Evolutionary conservation across 2,797 vertebrate genomes (phyloP), one percentile per base, ranked within the genome.

Genomic region (Euthynnus affinis): DNA sequence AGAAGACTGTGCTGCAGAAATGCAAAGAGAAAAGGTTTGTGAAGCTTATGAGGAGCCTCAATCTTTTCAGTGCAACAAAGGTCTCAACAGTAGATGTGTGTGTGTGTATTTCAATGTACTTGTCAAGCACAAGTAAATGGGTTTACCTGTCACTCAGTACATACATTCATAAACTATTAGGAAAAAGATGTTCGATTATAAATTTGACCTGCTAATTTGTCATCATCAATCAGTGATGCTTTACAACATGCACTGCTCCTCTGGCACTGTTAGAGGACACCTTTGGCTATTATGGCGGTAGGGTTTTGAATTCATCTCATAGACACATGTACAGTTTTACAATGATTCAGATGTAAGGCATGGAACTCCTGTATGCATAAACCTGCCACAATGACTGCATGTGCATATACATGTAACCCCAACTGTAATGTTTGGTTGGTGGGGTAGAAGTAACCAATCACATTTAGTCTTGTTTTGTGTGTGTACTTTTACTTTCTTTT

Each of bases 1-100:
- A 72, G 65, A 29, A 74, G 20, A 63, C 13, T 62, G 42, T 42
- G 59, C 65, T 67, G 40, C 71, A 60, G 44, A 83, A 74, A 63
- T 71, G 17, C 23, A 25, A 13, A 66, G 55, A 57, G 64, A 75
- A 44, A 44, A 56, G 13, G 61, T 32, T 32, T 32, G 6, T 32
- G 29, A 32, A 6, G 29, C 6, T 32, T 5, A 32, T 29, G 27
- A 29, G 5, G 27, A 29, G 27, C 27, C 27, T 29, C 27, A 29
- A 29, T 29, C 27, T 29, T 29, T 29, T 29, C 3, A 29, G 27
- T 29, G 5, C 27, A 29, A 29, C 27, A 29, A 4, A 4, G 3
- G 27, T 29, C 5, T 64, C 25, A 71, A 15, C 17, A 59, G 29
- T 37, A 25, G 18, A 13, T 27, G 23, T 37, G 17, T 32, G 23